These are phyloP conservation scores for Drosophila paramelanica DNA, from an alignment of 2,888 invertebrate species.

Conservation along the genomic window DNA sequence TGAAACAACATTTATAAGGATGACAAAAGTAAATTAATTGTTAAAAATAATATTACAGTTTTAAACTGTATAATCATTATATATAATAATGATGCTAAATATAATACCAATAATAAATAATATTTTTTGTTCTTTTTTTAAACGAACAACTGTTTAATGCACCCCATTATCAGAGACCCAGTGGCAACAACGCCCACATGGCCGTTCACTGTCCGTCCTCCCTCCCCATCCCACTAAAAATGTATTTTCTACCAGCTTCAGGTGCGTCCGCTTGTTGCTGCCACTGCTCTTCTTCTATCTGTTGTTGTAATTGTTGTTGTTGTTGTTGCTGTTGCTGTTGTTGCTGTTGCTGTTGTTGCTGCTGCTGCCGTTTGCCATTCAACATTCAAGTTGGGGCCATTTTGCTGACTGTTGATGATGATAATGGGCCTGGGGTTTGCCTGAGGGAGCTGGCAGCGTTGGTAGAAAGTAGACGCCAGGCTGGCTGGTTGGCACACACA, in stretches of 20 bases:
- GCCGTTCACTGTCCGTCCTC: constrained; percentile 5
- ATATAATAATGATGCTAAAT: not conserved
- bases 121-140: not conserved
- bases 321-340: constrained; percentile 35
- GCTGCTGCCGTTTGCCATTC: constrained; percentile 52
- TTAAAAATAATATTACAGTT: too few relatives aligned
- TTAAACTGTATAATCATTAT: too few relatives aligned
- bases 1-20: too few relatives aligned
- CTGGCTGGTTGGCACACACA: constrained; percentile 18
- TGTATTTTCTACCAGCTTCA: constrained; percentile 61
- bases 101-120: not conserved
- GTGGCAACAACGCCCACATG: constrained; percentile 36
- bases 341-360: constrained; percentile 35
- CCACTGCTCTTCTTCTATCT: constrained; percentile 24
- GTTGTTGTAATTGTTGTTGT: constrained; percentile 12
- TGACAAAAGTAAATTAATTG: too few relatives aligned
- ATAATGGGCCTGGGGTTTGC: constrained; percentile 71
- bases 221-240: not conserved
- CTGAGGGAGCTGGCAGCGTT: constrained; percentile 15
- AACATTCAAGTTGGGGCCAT: constrained; percentile 66
- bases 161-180: constrained; percentile 25
- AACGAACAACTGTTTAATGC: constrained; percentile 33
- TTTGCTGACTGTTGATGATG: constrained; percentile 79
- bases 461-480: constrained; percentile 23
- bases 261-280: constrained; percentile 75